These are phyloP conservation scores for Melieria omissa DNA, from an alignment of 2,888 invertebrate species.

Conservation along the genomic window DNA sequence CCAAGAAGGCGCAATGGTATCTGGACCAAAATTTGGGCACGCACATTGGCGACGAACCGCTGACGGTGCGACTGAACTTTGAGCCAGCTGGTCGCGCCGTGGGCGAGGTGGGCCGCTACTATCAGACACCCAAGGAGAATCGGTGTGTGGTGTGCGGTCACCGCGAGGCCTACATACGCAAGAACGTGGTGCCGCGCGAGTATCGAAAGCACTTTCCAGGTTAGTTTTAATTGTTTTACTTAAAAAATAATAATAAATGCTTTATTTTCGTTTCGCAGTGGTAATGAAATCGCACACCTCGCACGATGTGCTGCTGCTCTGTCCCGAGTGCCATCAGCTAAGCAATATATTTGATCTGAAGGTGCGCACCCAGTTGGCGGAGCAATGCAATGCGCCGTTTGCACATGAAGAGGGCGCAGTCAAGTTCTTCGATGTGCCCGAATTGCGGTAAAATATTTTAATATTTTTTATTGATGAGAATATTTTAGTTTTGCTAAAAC, in stretches of 20 bases:
- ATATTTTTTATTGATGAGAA: conserved; percentile 18
- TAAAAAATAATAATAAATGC: not conserved
- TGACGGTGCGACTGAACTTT: conserved; percentile 78
- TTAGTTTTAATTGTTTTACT: conserved; percentile 53
- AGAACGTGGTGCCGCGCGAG: conserved; percentile 85
- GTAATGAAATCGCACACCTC: conserved; percentile 84
- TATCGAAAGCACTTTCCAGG: conserved; percentile 82
- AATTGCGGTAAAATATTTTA: conserved; percentile 53
- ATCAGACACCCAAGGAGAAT: conserved; percentile 77
- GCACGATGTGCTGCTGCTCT: conserved; percentile 82
- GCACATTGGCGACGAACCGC: conserved; percentile 67
- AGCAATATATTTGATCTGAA: conserved; percentile 75
- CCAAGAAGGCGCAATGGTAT: conserved; percentile 78
- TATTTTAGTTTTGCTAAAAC: not conserved
- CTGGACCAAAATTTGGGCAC: conserved; percentile 69
- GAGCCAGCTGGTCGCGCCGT: conserved; percentile 81
- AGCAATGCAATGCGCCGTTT: conserved; percentile 74
- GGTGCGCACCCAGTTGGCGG: conserved; percentile 72
- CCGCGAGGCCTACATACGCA: conserved; percentile 75
- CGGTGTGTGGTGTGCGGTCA: conserved; percentile 83
- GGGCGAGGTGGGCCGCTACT: conserved; percentile 78
- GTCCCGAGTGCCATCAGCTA: conserved; percentile 76
- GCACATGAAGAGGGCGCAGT: conserved; percentile 56
- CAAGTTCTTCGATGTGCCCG: conserved; percentile 64
- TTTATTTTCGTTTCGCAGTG: conserved; percentile 66